Evolutionary conservation across 2,888 invertebrate genomes (phyloP).

Genomic region (Trimorus sp.): DNA sequence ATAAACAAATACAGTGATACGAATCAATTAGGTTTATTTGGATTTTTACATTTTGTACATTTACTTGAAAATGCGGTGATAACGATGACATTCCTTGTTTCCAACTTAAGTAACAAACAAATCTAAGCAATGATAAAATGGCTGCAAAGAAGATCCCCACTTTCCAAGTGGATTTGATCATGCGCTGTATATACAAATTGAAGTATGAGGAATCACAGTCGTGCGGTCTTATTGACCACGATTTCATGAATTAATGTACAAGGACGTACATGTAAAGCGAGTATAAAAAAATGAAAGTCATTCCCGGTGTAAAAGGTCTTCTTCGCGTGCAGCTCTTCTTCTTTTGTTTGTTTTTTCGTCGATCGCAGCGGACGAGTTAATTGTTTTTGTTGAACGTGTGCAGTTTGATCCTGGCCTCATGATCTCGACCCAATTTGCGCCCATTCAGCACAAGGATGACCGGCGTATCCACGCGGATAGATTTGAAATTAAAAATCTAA

Average conservation of each 20-base stretch:
- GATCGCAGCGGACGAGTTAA: conserved; percentile 69
- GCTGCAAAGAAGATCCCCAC: conserved; percentile 14
- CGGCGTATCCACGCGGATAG: conserved; percentile 91
- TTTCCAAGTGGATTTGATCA: conserved; percentile 22
- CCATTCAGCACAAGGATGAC: conserved; percentile 89
- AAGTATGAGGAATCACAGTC: conserved; percentile 37
- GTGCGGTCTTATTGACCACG: conserved; percentile 44
- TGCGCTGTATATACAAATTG: conserved; percentile 43
- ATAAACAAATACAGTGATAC: conserved; percentile 12
- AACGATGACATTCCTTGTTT: background rate
- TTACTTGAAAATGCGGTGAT: no score
- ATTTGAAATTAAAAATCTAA: conserved; percentile 88
- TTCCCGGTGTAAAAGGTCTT: conserved; percentile 23
- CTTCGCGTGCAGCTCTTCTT: conserved; percentile 12
- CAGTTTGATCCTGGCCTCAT: conserved; percentile 86
- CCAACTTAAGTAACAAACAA: background rate
- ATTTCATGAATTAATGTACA: conserved; percentile 39
- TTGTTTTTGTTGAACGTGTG: conserved; percentile 86
- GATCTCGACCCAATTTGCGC: conserved; percentile 86
- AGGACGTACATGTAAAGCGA: conserved; percentile 12
- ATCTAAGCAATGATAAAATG: background rate
- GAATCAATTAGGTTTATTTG: no score
- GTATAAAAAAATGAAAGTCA: conserved; percentile 7
- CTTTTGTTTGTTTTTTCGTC: conserved; percentile 22
- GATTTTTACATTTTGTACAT: no score